Base-by-base conservation (phyloP, 1,140 invertebrate genomes). In the Gyrodactylus salaris region DNA sequence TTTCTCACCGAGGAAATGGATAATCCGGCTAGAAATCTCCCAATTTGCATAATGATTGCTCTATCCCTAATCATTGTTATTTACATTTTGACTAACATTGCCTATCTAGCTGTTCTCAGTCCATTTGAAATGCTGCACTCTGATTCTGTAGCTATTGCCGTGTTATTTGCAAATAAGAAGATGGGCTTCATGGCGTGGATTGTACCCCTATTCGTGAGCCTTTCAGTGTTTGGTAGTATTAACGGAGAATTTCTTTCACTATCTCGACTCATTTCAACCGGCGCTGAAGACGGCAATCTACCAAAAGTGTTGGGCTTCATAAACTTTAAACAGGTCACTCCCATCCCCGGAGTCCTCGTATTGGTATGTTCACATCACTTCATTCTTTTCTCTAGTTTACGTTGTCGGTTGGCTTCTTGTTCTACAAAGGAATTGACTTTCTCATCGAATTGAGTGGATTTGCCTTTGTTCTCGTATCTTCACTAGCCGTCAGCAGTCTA, bases 1-100 rank as follows among this genome's bases (percentile, higher is more conserved):
- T 82, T 81, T 75, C 76, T 82, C 7, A 80, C 90, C 0, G 90
- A 93, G 80, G 91, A 94, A 82, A 80, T 94, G 0, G 87, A 89
- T 79, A 85, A 93, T 79, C 90, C 91, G 20, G 2, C 71, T 25
- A 81, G 82, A 76, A 83, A 83, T 76, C 77, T 83, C 23, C 83
- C 83, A 1, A 75, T 82, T 24, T 83, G 83, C 34, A 80, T 84
- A 73, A 79, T 83, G 74, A 79, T 81, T 21, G 81, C 81, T 2
- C 81, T 84, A 24, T 78, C 79, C 1, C 77, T 83, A 25, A 82
- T 84, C 20, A 82, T 80, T 1, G 68, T 79, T 26, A 79, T 84
- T 7, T 84, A 84, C 76, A 77, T 84, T 1, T 76, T 81, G 68
- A 78, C 82, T 24, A 84, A 84, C 75, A 76, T 84, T 22, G 81